Conservation (phyloP, 2,888 invertebrate genomes). For the Xiphydria camelus region DNA sequence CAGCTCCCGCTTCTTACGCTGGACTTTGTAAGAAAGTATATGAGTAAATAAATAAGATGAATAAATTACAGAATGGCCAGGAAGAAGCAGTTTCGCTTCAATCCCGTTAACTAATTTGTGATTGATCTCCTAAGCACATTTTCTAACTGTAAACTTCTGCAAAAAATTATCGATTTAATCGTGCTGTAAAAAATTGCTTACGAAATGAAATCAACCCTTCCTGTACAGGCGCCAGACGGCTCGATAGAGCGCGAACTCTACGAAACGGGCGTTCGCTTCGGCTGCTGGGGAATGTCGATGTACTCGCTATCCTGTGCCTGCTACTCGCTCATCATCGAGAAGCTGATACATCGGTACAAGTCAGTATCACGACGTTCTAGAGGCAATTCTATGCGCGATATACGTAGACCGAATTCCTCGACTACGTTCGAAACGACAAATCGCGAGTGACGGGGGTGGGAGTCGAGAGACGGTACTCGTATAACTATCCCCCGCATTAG, state of each 20-base stretch:
- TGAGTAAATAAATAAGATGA: not conserved
- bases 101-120: too few relatives aligned
- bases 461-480: too few relatives aligned
- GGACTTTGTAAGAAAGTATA: not conserved
- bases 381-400: too few relatives aligned
- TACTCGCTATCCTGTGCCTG: slow-evolving; percentile 92
- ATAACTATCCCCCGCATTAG: too few relatives aligned
- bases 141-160: not conserved
- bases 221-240: slow-evolving; percentile 71
- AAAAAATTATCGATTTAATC: not conserved
- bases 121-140: too few relatives aligned
- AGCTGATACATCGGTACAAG: slow-evolving; percentile 73
- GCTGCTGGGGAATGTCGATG: slow-evolving; percentile 97
- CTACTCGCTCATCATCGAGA: slow-evolving; percentile 88
- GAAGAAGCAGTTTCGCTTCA: too few relatives aligned
- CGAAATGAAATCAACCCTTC: not conserved
- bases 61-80: too few relatives aligned
- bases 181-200: not conserved
- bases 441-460: too few relatives aligned
- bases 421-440: too few relatives aligned
- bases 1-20: not conserved
- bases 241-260: slow-evolving; percentile 69
- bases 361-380: slow-evolving; percentile 39
- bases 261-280: slow-evolving; percentile 90
- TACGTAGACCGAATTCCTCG: too few relatives aligned